Evolutionary conservation across 2,113 vertebrate genomes (phyloP).

Genomic region (Dicrurus megarhynchus): DNA sequence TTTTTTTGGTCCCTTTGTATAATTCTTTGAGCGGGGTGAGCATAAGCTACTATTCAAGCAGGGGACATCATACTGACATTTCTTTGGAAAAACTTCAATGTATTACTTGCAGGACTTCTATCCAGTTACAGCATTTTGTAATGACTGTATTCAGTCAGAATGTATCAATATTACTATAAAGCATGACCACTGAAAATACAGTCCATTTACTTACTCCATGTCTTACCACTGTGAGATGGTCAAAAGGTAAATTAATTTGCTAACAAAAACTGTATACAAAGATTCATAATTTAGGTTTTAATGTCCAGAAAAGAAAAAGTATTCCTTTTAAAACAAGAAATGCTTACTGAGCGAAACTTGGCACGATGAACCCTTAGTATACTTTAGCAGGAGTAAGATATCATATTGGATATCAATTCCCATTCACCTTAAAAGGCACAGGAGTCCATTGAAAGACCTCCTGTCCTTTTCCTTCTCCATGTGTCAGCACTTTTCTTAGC

Average conservation of each 20-base stretch:
- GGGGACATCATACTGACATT: not conserved
- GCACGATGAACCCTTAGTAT: not conserved
- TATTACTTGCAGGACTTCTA: not conserved
- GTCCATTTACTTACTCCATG: not conserved
- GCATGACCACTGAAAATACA: not conserved
- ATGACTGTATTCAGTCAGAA: not conserved
- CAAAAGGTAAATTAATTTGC: not conserved
- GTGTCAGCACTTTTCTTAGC: not conserved
- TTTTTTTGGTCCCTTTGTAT: not conserved
- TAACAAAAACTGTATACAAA: not conserved
- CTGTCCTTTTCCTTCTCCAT: not conserved
- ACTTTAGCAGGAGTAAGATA: not conserved
- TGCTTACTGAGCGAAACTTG: not conserved
- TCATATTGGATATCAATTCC: not conserved
- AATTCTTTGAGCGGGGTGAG: accelerated
- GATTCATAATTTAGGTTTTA: not conserved
- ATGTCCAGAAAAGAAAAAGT: not conserved
- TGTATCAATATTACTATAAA: not conserved
- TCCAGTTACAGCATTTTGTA: not conserved
- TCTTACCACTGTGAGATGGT: not conserved
- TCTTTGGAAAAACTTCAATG: not conserved
- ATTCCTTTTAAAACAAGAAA: not conserved
- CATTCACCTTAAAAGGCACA: not conserved
- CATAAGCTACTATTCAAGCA: not conserved
- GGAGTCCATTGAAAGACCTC: not conserved